Evolutionary conservation across 2,113 vertebrate species (phyloP), one percentile per base, ranked within the genome.

Genomic region (Procavia capensis): DNA sequence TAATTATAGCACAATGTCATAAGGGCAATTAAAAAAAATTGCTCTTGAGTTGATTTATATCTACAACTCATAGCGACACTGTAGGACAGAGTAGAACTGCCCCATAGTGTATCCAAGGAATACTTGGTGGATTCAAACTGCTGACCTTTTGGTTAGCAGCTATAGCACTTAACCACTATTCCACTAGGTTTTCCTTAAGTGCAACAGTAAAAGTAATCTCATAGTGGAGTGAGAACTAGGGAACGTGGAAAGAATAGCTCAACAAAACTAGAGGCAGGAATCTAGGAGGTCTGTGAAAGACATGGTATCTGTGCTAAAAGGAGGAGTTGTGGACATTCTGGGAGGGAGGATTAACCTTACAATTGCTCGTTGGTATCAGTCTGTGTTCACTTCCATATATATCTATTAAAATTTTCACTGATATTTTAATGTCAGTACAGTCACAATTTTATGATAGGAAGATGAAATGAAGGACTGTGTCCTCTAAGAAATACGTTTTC

Each of bases 401-500:
- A 61, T 64, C 70, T 66, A 87, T 16, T 74, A 29, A 24, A 59
- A 50, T 72, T 85, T 72, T 91, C 63, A 41, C 3, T 54, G 22
- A 3, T 27, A 5, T 72, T 92, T 87, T 81, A 43, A 75, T 59
- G 10, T 88, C 45, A 79, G 50, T 47, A 68, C 0, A 75, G 27
- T 85, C 36, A 91, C 1, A 68, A 7, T 94, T 54, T 94, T 83
- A 80, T 76, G 11, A 31, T 45, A 27, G 24, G 50, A 92, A 91
- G n/a, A 50, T n/a, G 27, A 85, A 85, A 16, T 47, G 45, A 76
- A 91, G 83, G 31, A 91, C 1, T 57, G 24, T n/a, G 1, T 74
- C 16, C 43, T 92, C n/a, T 72, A 39, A 83, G 57, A 80, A 93
- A 91, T 79, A 8, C 2, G 86, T 96, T 78, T 88, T 41, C n/a